Evolutionary conservation across 2,113 vertebrate species (phyloP).

Genomic region (Tupaia tana): DNA sequence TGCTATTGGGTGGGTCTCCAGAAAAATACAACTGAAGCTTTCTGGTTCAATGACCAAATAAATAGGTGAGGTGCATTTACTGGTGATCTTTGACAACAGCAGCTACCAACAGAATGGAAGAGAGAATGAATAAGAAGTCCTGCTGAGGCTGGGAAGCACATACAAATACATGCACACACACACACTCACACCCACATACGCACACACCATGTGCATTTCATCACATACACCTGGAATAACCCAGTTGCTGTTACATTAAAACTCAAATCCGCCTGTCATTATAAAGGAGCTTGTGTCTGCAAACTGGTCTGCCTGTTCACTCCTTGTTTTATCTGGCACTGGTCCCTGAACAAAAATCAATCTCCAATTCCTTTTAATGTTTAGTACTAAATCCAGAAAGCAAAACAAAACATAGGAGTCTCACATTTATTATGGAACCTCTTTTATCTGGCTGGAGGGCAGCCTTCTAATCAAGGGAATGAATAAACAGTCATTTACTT

Average conservation of each 20-base stretch:
- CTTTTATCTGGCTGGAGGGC: slow-evolving; percentile 86
- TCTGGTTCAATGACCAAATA: slow-evolving; percentile 37
- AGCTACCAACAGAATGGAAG: background rate
- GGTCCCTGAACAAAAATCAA: slow-evolving; percentile 84
- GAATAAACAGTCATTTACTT: slow-evolving; percentile 87
- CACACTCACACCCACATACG: background rate
- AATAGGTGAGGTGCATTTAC: background rate
- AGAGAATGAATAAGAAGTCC: background rate
- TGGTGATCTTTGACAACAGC: slow-evolving; percentile 45
- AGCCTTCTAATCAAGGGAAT: slow-evolving; percentile 87
- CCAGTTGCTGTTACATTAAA: slow-evolving; percentile 62
- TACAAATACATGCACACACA: too few relatives aligned
- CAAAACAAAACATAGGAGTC: slow-evolving; percentile 83
- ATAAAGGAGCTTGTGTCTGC: slow-evolving; percentile 64
- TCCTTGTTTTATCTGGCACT: slow-evolving; percentile 87
- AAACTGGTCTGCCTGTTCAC: slow-evolving; percentile 49
- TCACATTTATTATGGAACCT: slow-evolving; percentile 84
- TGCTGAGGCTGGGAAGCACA: background rate
- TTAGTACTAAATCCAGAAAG: slow-evolving; percentile 86
- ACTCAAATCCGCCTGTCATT: slow-evolving; percentile 41
- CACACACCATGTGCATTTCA: too few relatives aligned
- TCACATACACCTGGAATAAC: background rate
- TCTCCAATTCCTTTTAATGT: slow-evolving; percentile 87
- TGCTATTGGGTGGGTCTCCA: background rate
- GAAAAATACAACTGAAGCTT: background rate